Evolutionary conservation across 2,888 invertebrate genomes (phyloP).

Genomic region (Caenorhabditis auriculariae): DNA sequence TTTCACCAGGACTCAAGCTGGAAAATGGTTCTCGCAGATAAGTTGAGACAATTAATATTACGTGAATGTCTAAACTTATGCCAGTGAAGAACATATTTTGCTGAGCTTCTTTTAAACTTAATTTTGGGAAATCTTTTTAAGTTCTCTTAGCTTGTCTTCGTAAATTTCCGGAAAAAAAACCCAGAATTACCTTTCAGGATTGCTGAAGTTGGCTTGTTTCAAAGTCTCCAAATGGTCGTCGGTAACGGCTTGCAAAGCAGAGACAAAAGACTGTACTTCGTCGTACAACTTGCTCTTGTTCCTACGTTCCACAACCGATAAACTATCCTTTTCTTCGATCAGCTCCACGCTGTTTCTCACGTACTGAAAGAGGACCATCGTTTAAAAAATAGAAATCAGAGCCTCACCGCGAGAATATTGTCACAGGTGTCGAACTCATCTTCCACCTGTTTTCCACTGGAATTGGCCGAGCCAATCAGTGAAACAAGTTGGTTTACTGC

Average conservation of each 20-base stretch:
- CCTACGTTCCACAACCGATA: constrained; percentile 81
- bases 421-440: constrained; percentile 78
- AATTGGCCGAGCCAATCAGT: constrained; percentile 42
- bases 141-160: too few relatives aligned
- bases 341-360: constrained; percentile 85
- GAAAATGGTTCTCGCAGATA: too few relatives aligned
- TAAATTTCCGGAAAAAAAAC: constrained; percentile 1
- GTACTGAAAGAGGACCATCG: constrained; percentile 69
- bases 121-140: too few relatives aligned
- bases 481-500: constrained; percentile 71
- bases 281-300: constrained; percentile 73
- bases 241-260: constrained; percentile 49
- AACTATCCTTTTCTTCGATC: constrained; percentile 85
- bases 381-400: background rate
- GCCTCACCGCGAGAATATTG: constrained; percentile 69
- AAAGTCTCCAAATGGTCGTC: constrained; percentile 49
- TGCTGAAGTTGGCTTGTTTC: constrained; percentile 53
- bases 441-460: constrained; percentile 69
- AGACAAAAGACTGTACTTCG: constrained; percentile 36
- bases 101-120: background rate
- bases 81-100: background rate
- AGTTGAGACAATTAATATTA: too few relatives aligned
- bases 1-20: too few relatives aligned
- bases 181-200: constrained; percentile 46
- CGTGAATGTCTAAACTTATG: too few relatives aligned